These are phyloP conservation scores for Synanceia verrucosa DNA, from an alignment of 2,797 vertebrate species.

Conservation along the genomic window DNA sequence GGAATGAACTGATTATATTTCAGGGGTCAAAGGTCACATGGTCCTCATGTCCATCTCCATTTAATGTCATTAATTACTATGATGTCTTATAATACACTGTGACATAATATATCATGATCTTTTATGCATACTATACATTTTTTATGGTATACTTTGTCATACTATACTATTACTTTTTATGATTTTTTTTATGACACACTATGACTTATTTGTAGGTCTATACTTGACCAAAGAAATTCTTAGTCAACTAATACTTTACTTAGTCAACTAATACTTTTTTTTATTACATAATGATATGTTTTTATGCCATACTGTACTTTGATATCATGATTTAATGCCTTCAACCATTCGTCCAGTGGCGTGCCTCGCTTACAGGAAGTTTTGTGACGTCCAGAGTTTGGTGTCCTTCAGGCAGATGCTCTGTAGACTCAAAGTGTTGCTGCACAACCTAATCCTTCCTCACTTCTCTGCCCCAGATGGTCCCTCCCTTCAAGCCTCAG, in stretches of 20 bases:
- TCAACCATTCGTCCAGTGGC: not conserved
- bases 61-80: no score
- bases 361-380: not conserved
- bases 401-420: not conserved
- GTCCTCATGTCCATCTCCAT: no score
- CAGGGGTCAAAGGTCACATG: not conserved
- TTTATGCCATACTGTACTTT: no score
- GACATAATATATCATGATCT: no score
- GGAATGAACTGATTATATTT: not conserved
- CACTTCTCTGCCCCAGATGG: slow-evolving; percentile 80
- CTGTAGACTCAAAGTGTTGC: not conserved
- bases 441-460: slow-evolving; percentile 4
- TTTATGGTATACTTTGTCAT: no score
- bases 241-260: not conserved
- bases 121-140: no score
- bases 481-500: slow-evolving; percentile 98
- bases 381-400: not conserved
- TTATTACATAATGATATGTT: not conserved
- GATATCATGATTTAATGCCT: no score
- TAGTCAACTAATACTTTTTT: not conserved
- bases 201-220: no score
- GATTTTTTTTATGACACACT: no score
- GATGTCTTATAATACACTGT: no score
- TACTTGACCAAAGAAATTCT: no score
- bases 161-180: no score